These are phyloP conservation scores for Solenodon paradoxus DNA, from an alignment of 2,113 vertebrate genomes.

Conservation along the genomic window DNA sequence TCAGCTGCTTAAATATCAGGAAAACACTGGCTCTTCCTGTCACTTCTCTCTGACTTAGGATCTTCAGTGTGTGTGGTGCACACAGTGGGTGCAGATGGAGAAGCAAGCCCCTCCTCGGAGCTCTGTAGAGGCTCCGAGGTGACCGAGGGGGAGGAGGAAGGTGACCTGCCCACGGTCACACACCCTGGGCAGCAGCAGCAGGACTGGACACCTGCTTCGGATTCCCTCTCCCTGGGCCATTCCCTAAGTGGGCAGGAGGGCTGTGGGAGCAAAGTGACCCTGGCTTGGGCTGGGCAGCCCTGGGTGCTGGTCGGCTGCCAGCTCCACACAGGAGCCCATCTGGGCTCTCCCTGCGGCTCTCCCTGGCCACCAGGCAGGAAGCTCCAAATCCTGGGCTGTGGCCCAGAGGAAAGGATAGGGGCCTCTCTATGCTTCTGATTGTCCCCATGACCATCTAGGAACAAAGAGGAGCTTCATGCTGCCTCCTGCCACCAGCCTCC, in stretches of 20 bases:
- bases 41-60: neutral
- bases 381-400: constrained; percentile 45
- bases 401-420: constrained; percentile 64
- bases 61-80: neutral
- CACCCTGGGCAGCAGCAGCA: neutral
- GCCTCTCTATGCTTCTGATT: constrained; percentile 66
- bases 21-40: neutral
- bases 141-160: neutral
- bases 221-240: neutral
- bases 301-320: constrained; percentile 59
- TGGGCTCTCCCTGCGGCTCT: constrained; percentile 62
- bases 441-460: constrained; percentile 60
- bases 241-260: neutral
- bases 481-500: constrained; percentile 77
- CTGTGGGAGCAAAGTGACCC: neutral
- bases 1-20: neutral
- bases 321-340: neutral
- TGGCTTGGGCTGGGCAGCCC: neutral
- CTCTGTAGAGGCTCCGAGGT: neutral
- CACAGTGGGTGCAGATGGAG: neutral
- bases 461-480: constrained; percentile 65
- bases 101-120: neutral
- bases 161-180: neutral
- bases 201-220: neutral
- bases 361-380: constrained; percentile 59